Base-by-base conservation (phyloP, 2,888 invertebrate species). In the Ophion obscuratus region DNA sequence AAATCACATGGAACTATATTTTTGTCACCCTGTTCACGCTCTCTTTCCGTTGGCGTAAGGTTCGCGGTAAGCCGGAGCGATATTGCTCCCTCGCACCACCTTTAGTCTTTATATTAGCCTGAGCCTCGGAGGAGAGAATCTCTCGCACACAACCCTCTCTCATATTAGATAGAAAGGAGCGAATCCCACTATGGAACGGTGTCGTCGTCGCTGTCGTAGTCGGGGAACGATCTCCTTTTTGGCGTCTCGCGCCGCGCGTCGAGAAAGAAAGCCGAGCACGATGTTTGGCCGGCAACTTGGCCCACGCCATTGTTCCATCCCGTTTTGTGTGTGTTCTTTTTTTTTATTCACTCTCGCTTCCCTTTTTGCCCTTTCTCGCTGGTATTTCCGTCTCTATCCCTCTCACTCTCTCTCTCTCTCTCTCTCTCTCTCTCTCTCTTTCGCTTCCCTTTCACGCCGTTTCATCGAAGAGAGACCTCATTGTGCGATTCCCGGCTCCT, bases 251-350 rank as follows among this genome's bases (percentile, higher is more conserved):
- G 84, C 76, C 83, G 80, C 74, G 85, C 79, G 85, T 86, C 85
- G 83, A 86, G 87, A 84, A 88, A 84, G 81, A 88, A 88, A 88
- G 85, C 83, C 86, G 74, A 40, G 61, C 77, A 53, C 74, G 79
- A 75, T 88, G 88, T 88, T 88, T 88, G 89, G 89, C 86, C 89
- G 84, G 87, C 88, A 89, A 89, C 91, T 89, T 91, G 90, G 90
- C 90, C 89, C 89, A 87, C 90, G 83, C 89, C 90, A 92, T 93
- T 93, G 92, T 93, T 93, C 92, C 89, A 89, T 86, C 77, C 87
- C 90, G 90, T 82, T 91, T 91, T 91, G 90, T 91, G 86, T 89
- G 87, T 44, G 64, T 67, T 40, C n/a, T 79, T 68, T 62, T 85
- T 62, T 85, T 80, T 66, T 68, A 57, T n/a, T 77, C 67, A 70